Conservation (phyloP, 2,888 invertebrate species). For the Limnephilus rhombicus region DNA sequence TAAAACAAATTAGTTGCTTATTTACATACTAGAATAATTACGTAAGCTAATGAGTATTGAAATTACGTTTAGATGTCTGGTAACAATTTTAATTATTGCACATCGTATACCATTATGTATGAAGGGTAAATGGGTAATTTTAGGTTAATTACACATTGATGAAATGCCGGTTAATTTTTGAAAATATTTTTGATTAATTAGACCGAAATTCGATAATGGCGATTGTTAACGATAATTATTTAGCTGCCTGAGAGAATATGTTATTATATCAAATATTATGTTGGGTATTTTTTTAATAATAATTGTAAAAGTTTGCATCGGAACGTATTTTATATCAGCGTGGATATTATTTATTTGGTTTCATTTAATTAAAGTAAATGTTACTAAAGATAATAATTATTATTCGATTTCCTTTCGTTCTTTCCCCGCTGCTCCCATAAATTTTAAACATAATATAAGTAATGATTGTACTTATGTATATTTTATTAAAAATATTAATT, state of each 20-base stretch:
- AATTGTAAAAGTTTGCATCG: neutral
- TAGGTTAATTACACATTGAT: neutral
- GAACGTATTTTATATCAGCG: neutral
- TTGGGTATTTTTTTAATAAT: neutral
- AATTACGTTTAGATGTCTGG: neutral
- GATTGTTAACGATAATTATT: neutral
- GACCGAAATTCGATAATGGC: constrained; percentile 21
- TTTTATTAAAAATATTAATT: constrained; percentile 58
- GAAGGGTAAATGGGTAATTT: neutral
- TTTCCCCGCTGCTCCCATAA: constrained; percentile 17
- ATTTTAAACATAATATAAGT: constrained; percentile 25
- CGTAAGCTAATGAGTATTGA: neutral
- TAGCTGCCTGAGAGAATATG: neutral
- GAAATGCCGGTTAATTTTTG: neutral
- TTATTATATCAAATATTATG: neutral
- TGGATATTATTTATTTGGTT: neutral
- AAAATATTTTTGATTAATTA: constrained; percentile 13
- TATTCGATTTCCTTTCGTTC: neutral
- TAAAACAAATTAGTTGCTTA: neutral
- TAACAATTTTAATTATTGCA: constrained; percentile 42
- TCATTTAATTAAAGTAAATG: neutral
- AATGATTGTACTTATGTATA: constrained; percentile 58
- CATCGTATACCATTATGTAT: constrained; percentile 51
- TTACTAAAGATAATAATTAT: neutral
- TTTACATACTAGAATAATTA: neutral